Base-by-base conservation (phyloP, 2,888 invertebrate species). In the Sphaerophoria rueppellii region DNA sequence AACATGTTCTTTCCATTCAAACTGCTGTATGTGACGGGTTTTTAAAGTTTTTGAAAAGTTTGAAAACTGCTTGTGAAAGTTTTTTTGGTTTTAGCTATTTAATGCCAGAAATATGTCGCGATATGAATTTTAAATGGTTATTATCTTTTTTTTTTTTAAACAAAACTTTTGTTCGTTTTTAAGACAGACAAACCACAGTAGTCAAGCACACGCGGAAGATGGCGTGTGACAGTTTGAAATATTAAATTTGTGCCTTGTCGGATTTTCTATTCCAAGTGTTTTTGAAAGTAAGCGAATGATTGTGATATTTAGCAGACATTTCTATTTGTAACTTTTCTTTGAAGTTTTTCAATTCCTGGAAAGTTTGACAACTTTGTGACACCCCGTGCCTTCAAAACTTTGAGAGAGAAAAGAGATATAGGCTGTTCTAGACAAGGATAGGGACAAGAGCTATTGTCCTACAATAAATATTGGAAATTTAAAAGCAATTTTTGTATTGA, bases 31-130 rank as follows among this genome's bases (percentile, higher is more conserved):
- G 24, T 76, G 60, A 55, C 43, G 70, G 60, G 11, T 61, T 71
- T 65, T 65, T 16, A 58, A 50, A 71, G 55, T 63, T 71, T 37
- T n/a, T 34, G n/a, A 34, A 7, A 57, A 75, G 58, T 75, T 75
- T 46, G 43, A 0, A 58, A 57, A 72, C 16, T 71, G 40, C 37
- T 61, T 14, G 32, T 61, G 37, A 1, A 54, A 16, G 63, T 34
- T 24, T 74, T 46, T 43, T 37, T 69, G 24, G 6, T 54, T 52
- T 12, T 58, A 58, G 52, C 40, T 67, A 52, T 67, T 52, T 37
- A 67, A 52, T 54, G 67, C 14, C 40, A 67, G 5, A 52, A 32
- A 40, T 40, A 12, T 67, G 32, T 54, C 54, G 37, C 16, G 54
- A 54, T 67, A 40, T 54, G 54, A 54, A 67, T 67, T 54, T 67